phyloP scores from a whole-genome alignment of 2,113 vertebrate species.

The Pteruthius melanotis region DNA sequence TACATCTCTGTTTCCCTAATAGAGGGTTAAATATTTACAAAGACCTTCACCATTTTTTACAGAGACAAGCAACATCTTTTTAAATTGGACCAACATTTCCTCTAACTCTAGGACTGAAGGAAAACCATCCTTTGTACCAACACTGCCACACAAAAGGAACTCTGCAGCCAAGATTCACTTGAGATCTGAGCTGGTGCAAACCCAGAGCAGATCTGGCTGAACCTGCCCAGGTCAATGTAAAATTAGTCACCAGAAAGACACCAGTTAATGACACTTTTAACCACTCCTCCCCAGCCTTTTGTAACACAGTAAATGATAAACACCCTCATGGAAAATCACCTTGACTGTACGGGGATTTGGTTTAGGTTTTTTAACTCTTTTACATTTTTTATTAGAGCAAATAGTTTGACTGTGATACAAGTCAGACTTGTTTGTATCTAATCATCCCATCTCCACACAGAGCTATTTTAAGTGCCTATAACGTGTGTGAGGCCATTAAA shows the following conservation, averaged over 20 bases:
- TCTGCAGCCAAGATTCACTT: not conserved
- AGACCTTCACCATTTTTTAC: not conserved
- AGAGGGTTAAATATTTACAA: not conserved
- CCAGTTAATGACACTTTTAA: not conserved
- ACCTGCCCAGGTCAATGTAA: not conserved
- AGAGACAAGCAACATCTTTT: not conserved
- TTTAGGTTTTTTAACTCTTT: not conserved
- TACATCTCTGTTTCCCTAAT: not conserved
- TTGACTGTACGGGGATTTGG: not conserved
- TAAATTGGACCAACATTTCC: not conserved
- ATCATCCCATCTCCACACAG: not conserved
- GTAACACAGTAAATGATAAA: not conserved
- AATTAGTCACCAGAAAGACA: not conserved
- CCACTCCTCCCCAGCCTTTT: not conserved
- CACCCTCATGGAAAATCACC: not conserved
- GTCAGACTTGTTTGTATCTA: not conserved
- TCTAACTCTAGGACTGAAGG: not conserved
- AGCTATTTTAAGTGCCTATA: not conserved
- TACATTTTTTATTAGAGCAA: not conserved
- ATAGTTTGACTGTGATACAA: not conserved
- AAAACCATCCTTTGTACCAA: not conserved
- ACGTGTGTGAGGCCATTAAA: not conserved
- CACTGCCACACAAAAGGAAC: not conserved
- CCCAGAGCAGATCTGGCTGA: not conserved
- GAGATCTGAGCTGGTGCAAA: not conserved